A percentile compares a stretch with the other conserved stretches of the same genome.
phyloP scores from a whole-genome alignment of 2,888 invertebrate genomes.

The Lasioglossum villosulum region DNA sequence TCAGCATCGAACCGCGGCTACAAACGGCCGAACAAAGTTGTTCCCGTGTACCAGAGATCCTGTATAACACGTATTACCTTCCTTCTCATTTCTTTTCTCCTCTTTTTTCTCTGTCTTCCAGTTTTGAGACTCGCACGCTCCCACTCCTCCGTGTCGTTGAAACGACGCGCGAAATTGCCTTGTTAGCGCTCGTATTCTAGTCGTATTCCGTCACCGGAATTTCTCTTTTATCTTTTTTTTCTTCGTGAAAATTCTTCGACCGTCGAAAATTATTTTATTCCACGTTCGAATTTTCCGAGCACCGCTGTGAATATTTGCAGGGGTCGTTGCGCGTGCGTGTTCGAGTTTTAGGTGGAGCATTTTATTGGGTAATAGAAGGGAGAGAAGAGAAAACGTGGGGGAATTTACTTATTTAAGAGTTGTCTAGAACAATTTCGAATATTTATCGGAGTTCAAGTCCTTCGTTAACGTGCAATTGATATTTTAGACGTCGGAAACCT shows the following conservation, averaged over 20 bases:
- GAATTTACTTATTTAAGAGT: neutral
- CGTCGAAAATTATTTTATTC: neutral
- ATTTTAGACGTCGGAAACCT: too few relatives aligned
- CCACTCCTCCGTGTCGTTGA: neutral
- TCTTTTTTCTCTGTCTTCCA: neutral
- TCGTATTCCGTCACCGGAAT: neutral
- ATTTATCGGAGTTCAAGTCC: neutral
- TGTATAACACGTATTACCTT: neutral
- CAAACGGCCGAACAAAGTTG: constrained; percentile 33
- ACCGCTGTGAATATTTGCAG: neutral
- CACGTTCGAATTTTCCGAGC: neutral
- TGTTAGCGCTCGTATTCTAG: neutral
- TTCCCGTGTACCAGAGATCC: constrained; percentile 14
- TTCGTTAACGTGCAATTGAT: neutral
- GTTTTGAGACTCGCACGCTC: neutral
- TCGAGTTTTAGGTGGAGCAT: neutral
- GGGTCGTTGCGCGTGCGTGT: neutral
- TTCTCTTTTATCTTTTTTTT: neutral
- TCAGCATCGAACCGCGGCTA: neutral
- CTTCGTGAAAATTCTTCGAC: neutral
- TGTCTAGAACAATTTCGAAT: neutral
- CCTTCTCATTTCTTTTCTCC: neutral
- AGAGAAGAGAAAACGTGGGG: neutral
- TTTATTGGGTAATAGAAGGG: neutral
- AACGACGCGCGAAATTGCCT: neutral